Evolutionary conservation across 92 coral and sea anemone genomes (phyloP).

Genomic region (Meandrina meandrites): DNA sequence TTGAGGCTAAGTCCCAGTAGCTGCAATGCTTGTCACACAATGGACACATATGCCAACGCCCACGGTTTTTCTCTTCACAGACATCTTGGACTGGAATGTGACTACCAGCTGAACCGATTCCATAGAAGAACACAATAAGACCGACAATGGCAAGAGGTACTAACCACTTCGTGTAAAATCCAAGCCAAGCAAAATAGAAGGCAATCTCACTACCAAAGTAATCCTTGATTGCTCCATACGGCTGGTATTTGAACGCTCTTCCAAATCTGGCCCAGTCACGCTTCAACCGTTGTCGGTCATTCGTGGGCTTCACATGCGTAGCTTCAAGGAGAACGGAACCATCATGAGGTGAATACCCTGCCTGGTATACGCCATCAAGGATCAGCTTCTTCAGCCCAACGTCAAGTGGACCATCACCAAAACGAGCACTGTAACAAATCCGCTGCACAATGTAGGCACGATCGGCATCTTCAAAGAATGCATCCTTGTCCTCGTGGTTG

Average conservation of each 20-base stretch:
- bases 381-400: conserved; percentile 59
- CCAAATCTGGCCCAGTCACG: conserved; percentile 85
- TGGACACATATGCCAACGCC: conserved; percentile 80
- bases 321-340: conserved; percentile 58
- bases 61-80: conserved; percentile 67
- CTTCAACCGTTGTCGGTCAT: conserved; percentile 76
- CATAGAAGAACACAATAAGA: conserved; percentile 77
- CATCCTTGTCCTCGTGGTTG: conserved; percentile 42
- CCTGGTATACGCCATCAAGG: conserved; percentile 55
- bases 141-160: conserved; percentile 88
- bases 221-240: conserved; percentile 69
- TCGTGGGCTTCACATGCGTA: conserved; percentile 27
- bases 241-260: conserved; percentile 74
- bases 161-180: conserved; percentile 79
- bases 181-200: conserved; percentile 88
- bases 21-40: conserved; percentile 88
- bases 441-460: conserved; percentile 60
- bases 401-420: conserved; percentile 22
- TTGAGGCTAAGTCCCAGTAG: conserved; percentile 78
- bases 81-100: conserved; percentile 78
- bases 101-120: conserved; percentile 68
- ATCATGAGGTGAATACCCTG: conserved; percentile 74
- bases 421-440: conserved; percentile 50
- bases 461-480: conserved; percentile 50
- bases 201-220: conserved; percentile 88